Evolutionary conservation across 2,797 vertebrate species (phyloP), one percentile per base, ranked within the genome.

Genomic region (Chrysocyon brachyurus): DNA sequence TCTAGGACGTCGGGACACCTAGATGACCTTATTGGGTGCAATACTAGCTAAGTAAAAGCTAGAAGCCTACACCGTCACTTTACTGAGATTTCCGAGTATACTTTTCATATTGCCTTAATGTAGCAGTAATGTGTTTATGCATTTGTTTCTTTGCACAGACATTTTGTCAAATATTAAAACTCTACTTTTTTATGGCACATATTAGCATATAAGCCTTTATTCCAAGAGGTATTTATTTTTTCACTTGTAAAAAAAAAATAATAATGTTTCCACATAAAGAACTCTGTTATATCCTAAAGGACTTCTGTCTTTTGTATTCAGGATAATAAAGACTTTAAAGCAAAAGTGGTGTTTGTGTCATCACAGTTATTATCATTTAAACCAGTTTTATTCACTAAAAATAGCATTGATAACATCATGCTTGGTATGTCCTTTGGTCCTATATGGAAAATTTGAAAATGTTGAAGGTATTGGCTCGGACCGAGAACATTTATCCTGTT

Each of bases 211-310:
- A 99, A 98, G 99, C 99, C 99, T 99, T 99, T 99, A 98, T 98
- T 98, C 98, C 98, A 99, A 99, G 99, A 99, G 98, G 98, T 99
- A 99, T 99, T 99, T 99, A 99, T 99, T 99, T 99, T 99, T 99
- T 99, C 99, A 99, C 99, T 99, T 99, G 98, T 99, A 99, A 99
- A 99, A 99, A 99, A 99, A 99, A 99, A 99, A 99, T n/a, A 99
- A 97, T 99, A 94, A 99, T 99, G 99, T 99, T 99, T 99, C 99
- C 99, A 99, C 99, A 99, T 99, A 99, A 99, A 99, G 99, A 99
- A 98, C 99, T 98, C 98, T 99, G 99, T 99, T 99, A 99, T 99
- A 99, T 98, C 97, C 88, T 99, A 99, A 98, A 99, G 98, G 98
- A 99, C 98, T 98, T 99, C 98, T 97, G 96, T 99, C 99, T 99